These are phyloP conservation scores for Thymelicus lineola DNA, from an alignment of 2,888 invertebrate species.

Conservation along the genomic window DNA sequence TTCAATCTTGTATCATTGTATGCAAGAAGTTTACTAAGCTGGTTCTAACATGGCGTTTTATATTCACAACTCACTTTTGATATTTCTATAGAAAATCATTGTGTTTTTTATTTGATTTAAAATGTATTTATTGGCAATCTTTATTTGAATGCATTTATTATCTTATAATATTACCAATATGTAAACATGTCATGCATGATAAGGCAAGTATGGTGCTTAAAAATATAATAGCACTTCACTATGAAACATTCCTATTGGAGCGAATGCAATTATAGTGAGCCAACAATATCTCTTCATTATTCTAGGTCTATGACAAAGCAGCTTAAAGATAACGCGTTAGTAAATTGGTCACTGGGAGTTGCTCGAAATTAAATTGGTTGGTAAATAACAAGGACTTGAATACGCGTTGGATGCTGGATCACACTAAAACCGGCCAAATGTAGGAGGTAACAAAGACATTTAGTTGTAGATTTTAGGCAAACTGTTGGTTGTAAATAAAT, in stretches of 20 bases:
- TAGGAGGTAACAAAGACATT: background rate
- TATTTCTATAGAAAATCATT: too few species aligned
- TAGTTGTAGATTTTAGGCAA: background rate
- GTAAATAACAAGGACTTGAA: constrained; percentile 9
- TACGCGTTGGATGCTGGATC: background rate
- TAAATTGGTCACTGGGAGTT: constrained; percentile 57
- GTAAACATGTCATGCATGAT: background rate
- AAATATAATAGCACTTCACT: background rate
- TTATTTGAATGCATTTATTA: background rate
- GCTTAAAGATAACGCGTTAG: constrained; percentile 73
- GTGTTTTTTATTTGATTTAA: too few species aligned
- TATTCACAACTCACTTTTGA: too few species aligned
- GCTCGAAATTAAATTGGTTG: constrained; percentile 30
- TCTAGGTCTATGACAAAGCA: constrained; percentile 68
- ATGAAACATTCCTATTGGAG: constrained; percentile 16
- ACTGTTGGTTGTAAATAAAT: background rate
- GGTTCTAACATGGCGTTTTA: too few species aligned
- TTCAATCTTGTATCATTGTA: constrained; percentile 4
- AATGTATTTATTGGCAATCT: background rate
- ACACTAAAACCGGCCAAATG: background rate
- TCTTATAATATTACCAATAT: background rate
- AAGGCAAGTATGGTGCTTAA: too few species aligned
- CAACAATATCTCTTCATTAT: constrained; percentile 62
- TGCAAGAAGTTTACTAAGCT: background rate
- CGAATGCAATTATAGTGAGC: constrained; percentile 32